A percentile compares a stretch with the other conserved stretches of the same genome.
Evolutionary conservation across 2,113 vertebrate genomes (phyloP).

Genomic region (Cephalopholis sonnerati): DNA sequence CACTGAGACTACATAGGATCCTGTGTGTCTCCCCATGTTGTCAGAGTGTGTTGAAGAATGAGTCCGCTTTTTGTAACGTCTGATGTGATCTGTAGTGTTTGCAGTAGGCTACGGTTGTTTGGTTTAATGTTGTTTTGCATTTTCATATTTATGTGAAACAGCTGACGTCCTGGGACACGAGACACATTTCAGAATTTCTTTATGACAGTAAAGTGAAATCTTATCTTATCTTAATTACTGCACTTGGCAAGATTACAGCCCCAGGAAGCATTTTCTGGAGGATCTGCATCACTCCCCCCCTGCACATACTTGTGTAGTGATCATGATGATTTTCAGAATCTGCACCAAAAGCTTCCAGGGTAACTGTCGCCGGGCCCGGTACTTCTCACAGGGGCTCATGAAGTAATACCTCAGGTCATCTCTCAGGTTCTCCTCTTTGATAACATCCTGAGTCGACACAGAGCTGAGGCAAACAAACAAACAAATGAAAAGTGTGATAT

Average conservation of each 20-base stretch:
- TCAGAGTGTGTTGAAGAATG: background rate
- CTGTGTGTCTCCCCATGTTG: background rate
- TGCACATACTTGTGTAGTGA: constrained; percentile 92
- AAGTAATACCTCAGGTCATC: constrained; percentile 97
- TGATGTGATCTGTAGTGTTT: no score
- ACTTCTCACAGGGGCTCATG: constrained; percentile 99
- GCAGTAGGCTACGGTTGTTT: no score
- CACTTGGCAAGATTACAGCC: background rate
- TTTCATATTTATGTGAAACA: no score
- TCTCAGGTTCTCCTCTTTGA: constrained; percentile 87
- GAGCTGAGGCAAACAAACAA: constrained; percentile 74
- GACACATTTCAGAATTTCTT: no score
- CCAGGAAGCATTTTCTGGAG: constrained; percentile 5
- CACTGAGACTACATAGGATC: background rate
- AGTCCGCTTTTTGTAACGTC: no score
- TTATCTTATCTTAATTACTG: background rate
- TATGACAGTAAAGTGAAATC: no score
- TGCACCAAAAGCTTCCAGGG: constrained; percentile 97
- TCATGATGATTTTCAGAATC: constrained; percentile 97
- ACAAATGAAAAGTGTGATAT: background rate
- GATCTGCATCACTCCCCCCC: background rate
- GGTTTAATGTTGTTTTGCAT: no score
- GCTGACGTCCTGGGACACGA: no score
- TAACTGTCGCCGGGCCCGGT: constrained; percentile 89
- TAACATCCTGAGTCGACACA: constrained; percentile 80